Base-by-base conservation (phyloP, 2,888 invertebrate genomes). In the Aphodius granarius region DNA sequence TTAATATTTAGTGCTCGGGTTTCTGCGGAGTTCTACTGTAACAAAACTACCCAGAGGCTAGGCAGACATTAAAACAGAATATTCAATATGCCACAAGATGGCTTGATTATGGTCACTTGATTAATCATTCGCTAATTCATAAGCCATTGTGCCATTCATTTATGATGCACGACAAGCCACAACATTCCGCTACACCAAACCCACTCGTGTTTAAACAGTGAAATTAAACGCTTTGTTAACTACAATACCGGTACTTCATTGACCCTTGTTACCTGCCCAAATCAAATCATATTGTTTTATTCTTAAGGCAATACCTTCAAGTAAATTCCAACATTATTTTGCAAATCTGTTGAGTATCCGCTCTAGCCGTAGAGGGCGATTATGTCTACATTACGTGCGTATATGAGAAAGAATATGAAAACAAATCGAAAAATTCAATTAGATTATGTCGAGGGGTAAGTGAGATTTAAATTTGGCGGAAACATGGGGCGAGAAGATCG, bases 401-500 rank as follows among this genome's bases (percentile, higher is more conserved):
- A n/a, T n/a, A n/a, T 43, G 2, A 13, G 43, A 43, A 43, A 3
- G 43, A 3, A 43, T 43, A 43, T 43, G 13, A 3, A 43, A 43
- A 23, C 6, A 43, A 3, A 9, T 43, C 0, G 43, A 13, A 0
- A 9, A 43, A 43, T 43, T 43, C 9, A 43, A 3, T 6, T 43
- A 9, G 43, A 43, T 43, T 43, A 13, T 43, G 43, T 13, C 20
- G n/a, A 19, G 68, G 68, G 68, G 21, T 18, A 68, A 68, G 18
- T 68, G 18, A 68, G 22, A 68, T 68, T 68, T 22, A 68, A 68
- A 68, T 22, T n/a, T 43, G 43, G 43, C 43, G 43, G 43, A 43
- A 43, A 43, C 43, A 43, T 43, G 43, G 43, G 43, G 43, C 43
- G 43, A 43, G 4, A 9, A 68, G 68, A 21, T 68, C n/a, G n/a